Conservation (phyloP, 1,140 invertebrate genomes). For the Saccostrea glomerata region DNA sequence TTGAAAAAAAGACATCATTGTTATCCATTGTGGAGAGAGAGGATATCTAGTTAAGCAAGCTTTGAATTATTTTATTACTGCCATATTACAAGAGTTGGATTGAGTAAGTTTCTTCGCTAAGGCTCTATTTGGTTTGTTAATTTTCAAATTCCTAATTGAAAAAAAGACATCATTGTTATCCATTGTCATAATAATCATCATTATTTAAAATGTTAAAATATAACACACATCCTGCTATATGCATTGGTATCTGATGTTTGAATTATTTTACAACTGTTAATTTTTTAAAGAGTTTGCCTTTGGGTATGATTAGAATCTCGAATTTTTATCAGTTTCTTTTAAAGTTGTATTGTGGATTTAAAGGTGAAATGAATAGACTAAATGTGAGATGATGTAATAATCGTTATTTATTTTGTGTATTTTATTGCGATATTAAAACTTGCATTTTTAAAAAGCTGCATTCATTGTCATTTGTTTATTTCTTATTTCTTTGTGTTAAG, state of each 20-base stretch:
- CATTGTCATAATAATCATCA: neutral
- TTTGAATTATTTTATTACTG: too few relatives aligned
- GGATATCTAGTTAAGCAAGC: too few relatives aligned
- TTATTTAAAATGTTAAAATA: neutral
- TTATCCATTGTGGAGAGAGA: too few relatives aligned
- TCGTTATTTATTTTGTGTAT: slow-evolving; percentile 22
- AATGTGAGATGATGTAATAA: neutral
- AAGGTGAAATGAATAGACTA: neutral
- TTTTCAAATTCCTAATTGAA: neutral
- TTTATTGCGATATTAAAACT: slow-evolving; percentile 33
- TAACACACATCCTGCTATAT: neutral
- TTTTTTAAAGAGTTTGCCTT: neutral
- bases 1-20: too few relatives aligned
- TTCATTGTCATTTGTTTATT: too few relatives aligned
- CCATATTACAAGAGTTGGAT: too few relatives aligned
- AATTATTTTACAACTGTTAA: neutral
- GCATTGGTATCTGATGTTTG: neutral
- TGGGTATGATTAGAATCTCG: slow-evolving; percentile 28
- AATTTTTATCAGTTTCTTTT: neutral
- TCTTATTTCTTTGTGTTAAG: too few relatives aligned
- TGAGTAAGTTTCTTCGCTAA: too few relatives aligned
- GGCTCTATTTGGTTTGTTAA: neutral
- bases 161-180: too few relatives aligned
- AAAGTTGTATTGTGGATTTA: neutral
- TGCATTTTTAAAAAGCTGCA: neutral